Percentiles rank a stretch among this genome's conserved stretches.
Conservation (phyloP, 2,113 vertebrate species). For the Pungitius pungitius region DNA sequence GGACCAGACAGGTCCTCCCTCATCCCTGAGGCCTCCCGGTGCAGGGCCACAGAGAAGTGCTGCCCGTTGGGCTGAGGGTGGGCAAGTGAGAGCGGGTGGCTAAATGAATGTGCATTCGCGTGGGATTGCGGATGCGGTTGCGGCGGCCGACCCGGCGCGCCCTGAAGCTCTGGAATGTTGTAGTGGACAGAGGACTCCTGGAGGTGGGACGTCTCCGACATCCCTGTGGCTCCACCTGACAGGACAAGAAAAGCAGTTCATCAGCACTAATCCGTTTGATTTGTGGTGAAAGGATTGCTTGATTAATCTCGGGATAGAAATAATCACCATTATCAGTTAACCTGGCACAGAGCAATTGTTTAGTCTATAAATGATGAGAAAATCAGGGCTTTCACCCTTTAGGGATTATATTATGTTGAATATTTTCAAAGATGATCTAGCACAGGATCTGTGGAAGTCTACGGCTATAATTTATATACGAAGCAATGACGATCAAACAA, state of each 20-base stretch:
- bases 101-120: slow-evolving; percentile 71
- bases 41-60: slow-evolving; percentile 76
- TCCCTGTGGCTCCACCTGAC: slow-evolving; percentile 78
- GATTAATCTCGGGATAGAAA: background rate
- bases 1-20: slow-evolving; percentile 79
- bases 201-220: slow-evolving; percentile 89
- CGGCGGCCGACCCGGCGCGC: slow-evolving; percentile 68
- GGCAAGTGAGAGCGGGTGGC: slow-evolving; percentile 50
- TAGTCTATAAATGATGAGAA: background rate
- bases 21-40: slow-evolving; percentile 70
- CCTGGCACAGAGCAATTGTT: background rate
- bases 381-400: background rate
- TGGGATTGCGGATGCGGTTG: slow-evolving; percentile 69
- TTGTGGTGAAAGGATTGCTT: background rate
- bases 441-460: background rate
- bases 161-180: slow-evolving; percentile 97
- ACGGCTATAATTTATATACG: background rate
- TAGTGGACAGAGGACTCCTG: slow-evolving; percentile 93
- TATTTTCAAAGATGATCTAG: background rate
- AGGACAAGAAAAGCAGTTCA: background rate
- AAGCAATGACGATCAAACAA: background rate
- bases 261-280: background rate
- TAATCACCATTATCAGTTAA: background rate
- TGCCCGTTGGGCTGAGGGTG: slow-evolving; percentile 88
- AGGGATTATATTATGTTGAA: background rate